phyloP scores from a whole-genome alignment of 2,797 vertebrate species.

The Epinephelus malabaricus region DNA sequence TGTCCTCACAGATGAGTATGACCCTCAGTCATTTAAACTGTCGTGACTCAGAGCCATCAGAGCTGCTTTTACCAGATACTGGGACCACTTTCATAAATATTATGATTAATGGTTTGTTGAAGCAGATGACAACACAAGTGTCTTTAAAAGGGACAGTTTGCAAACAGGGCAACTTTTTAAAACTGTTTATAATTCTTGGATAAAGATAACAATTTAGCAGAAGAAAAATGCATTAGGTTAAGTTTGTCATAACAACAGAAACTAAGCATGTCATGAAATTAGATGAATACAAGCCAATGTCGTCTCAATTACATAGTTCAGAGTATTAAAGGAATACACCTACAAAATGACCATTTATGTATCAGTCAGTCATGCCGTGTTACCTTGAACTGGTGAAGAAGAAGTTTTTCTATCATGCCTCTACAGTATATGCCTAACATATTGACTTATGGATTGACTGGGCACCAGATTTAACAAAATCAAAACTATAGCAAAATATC shows the following conservation, averaged over 20 bases:
- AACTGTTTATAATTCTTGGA: background rate
- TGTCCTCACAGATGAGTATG: constrained; percentile 17
- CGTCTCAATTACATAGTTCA: background rate
- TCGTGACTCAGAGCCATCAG: constrained; percentile 39
- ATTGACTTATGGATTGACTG: too few relatives aligned
- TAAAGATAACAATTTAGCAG: background rate
- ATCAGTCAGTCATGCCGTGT: too few relatives aligned
- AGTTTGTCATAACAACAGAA: constrained; percentile 13
- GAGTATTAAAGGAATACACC: background rate
- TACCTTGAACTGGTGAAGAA: too few relatives aligned
- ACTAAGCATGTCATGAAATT: background rate
- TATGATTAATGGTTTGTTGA: constrained; percentile 26
- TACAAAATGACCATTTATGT: too few relatives aligned
- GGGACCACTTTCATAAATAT: constrained; percentile 33
- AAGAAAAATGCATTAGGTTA: constrained; percentile 3
- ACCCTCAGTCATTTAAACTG: constrained; percentile 4
- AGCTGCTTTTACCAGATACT: constrained; percentile 12
- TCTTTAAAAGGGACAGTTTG: constrained; percentile 16
- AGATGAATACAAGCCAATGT: background rate
- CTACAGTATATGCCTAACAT: too few relatives aligned
- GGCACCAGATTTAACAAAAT: too few relatives aligned
- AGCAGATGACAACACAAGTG: constrained; percentile 6
- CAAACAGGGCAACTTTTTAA: constrained; percentile 2
- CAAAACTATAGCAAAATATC: too few relatives aligned
- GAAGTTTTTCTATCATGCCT: too few relatives aligned